Evolutionary conservation across 1,140 invertebrate genomes (phyloP).

Genomic region (Zaprionus davidi): DNA sequence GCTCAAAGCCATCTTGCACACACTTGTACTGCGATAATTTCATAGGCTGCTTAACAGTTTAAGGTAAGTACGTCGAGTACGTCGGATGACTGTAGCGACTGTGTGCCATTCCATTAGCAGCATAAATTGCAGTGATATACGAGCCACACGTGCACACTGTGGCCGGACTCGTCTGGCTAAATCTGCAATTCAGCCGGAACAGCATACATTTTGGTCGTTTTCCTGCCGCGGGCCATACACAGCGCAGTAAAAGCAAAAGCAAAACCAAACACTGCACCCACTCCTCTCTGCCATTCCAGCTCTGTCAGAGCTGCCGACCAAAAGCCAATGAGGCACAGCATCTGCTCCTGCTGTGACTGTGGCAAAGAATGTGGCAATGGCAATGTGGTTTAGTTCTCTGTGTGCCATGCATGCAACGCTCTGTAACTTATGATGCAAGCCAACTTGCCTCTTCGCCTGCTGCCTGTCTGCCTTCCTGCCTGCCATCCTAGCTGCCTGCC

Average conservation of each 20-base stretch:
- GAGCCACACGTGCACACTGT: conserved; percentile 22
- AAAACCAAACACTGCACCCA: conserved; percentile 20
- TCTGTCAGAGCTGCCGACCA: neutral
- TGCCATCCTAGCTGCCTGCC: conserved; percentile 17
- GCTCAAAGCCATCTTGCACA: conserved; percentile 12
- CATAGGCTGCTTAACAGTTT: conserved; percentile 30
- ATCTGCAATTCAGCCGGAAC: conserved; percentile 78
- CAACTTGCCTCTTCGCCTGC: conserved; percentile 29
- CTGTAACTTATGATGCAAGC: conserved; percentile 69
- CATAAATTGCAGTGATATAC: conserved; percentile 34
- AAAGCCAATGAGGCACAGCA: conserved; percentile 71
- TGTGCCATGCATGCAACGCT: conserved; percentile 53
- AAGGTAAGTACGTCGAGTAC: conserved; percentile 3
- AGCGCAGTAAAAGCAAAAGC: conserved; percentile 54
- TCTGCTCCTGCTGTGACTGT: conserved; percentile 67
- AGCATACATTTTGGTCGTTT: conserved; percentile 77
- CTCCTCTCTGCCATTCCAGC: too few relatives aligned
- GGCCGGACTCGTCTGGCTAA: conserved; percentile 33
- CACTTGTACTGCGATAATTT: conserved; percentile 36
- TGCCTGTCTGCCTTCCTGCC: conserved; percentile 15
- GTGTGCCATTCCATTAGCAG: conserved; percentile 16
- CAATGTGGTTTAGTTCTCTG: conserved; percentile 22
- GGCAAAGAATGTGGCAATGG: conserved; percentile 61
- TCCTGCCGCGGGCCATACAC: conserved; percentile 54
- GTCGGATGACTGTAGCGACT: neutral